A percentile compares a stretch with the other conserved stretches of the same genome.
These are phyloP conservation scores for Etia nguti DNA, from an alignment of 2,113 vertebrate species.

Conservation along the genomic window DNA sequence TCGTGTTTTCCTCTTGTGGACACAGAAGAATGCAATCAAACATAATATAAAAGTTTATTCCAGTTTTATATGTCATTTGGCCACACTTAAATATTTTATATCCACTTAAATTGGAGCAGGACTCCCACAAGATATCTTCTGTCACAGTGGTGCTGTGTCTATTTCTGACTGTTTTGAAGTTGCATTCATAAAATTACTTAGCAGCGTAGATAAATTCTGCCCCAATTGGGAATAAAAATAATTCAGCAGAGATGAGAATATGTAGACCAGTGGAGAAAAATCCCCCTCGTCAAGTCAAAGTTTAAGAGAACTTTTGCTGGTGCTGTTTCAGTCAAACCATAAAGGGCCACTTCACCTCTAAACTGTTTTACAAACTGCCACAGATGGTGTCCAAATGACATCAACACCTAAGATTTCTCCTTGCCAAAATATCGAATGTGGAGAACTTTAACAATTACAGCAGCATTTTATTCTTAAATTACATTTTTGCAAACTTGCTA, in stretches of 20 bases:
- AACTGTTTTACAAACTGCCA: background rate
- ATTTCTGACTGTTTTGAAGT: background rate
- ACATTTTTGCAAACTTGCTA: background rate
- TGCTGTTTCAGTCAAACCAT: background rate
- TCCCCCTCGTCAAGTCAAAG: background rate
- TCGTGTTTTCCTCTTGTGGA: background rate
- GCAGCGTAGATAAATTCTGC: background rate
- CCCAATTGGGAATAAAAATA: background rate
- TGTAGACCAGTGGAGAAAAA: background rate
- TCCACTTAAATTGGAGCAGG: background rate
- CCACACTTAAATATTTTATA: background rate
- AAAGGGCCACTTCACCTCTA: background rate
- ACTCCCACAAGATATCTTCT: background rate
- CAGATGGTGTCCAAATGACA: conserved; percentile 16
- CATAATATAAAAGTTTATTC: background rate
- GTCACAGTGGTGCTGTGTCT: background rate
- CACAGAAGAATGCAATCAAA: background rate
- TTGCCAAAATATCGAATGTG: conserved; percentile 51
- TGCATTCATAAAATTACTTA: background rate
- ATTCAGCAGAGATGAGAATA: background rate
- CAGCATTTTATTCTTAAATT: conserved; percentile 1
- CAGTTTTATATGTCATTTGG: background rate
- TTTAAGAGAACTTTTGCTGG: background rate
- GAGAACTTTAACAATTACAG: conserved; percentile 2
- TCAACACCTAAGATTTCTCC: conserved; percentile 12